Base-by-base conservation (phyloP, 2,797 vertebrate genomes). In the Harpagifer antarcticus region DNA sequence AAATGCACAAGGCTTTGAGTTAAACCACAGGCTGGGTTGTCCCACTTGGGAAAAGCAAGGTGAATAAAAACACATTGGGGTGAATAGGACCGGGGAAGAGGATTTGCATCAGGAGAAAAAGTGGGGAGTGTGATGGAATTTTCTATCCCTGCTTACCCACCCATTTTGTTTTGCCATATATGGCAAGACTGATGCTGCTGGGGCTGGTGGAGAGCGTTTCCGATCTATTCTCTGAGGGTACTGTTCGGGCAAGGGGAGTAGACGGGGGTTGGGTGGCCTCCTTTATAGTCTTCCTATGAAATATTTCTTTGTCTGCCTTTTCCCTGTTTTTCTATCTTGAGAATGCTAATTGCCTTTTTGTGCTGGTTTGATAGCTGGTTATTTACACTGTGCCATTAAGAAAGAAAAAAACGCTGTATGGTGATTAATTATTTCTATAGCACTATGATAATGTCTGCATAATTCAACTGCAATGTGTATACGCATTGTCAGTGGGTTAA, bases 51-150 rank as follows among this genome's bases (percentile, higher is more conserved):
- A 73, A 67, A 53, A 42, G 53, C 33, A 72, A 81, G 74, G 83
- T 81, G 76, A 76, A 79, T 81, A 76, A 70, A 88, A 72, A 76
- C 55, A 72, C 61, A 43, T 55, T 15, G 33, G 65, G 63, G 72
- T 74, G 54, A 83, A 81, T 76, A 66, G 43, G 69, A 79, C n/a
- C 13, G 37, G 55, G 72, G 50, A 27, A 66, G 63, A 71, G 68
- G 74, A 87, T 88, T 88, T 86, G 65, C 74, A 80, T 86, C 20
- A 33, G 61, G 57, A 81, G 33, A 50, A 72, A 62, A 79, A 68
- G 66, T 65, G 64, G 69, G 31, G 16, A 61, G 66, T 83, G 81
- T 86, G 82, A 84, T 83, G 80, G 87, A 91, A 88, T 90, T 85
- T 74, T 73, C 68, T 62, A 56, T 72, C 72, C 50, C 58, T 42